Evolutionary conservation across 1,140 invertebrate genomes (phyloP).

Genomic region (Dendroctonus valens): DNA sequence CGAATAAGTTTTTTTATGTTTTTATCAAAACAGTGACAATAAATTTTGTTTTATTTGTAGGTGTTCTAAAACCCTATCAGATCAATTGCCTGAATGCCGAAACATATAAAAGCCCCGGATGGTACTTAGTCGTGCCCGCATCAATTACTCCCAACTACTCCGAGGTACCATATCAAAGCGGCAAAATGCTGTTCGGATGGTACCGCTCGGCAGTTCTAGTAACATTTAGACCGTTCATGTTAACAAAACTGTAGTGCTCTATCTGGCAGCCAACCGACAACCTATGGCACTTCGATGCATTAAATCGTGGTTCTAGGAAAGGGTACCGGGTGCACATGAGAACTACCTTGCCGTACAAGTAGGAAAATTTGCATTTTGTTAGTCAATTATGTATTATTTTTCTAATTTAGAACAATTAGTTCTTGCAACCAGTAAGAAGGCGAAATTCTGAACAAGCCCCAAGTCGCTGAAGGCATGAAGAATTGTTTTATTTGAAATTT

Average conservation of each 20-base stretch:
- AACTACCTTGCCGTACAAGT: too few species aligned
- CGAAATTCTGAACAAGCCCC: too few species aligned
- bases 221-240: conserved; percentile 29
- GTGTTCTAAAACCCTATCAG: too few species aligned
- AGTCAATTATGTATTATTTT: too few species aligned
- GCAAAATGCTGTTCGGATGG: not conserved
- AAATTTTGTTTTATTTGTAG: too few species aligned
- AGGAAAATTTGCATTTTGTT: too few species aligned
- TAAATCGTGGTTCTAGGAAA: conserved; percentile 9
- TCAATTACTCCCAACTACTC: conserved; percentile 19
- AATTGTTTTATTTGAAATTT: too few species aligned
- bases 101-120: not conserved
- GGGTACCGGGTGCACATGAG: not conserved
- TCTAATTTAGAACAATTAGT: too few species aligned
- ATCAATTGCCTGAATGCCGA: not conserved
- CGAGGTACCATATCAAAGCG: conserved; percentile 15
- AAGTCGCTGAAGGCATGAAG: too few species aligned
- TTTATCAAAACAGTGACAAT: too few species aligned
- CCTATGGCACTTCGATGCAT: conserved; percentile 12
- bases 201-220: conserved; percentile 22
- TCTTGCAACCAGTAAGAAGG: too few species aligned
- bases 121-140: conserved; percentile 15
- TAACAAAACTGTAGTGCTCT: conserved; percentile 25
- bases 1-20: too few species aligned
- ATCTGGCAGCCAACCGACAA: conserved; percentile 16